Evolutionary conservation across 1,140 invertebrate genomes (phyloP).

Genomic region (Heliconius hewitsoni): DNA sequence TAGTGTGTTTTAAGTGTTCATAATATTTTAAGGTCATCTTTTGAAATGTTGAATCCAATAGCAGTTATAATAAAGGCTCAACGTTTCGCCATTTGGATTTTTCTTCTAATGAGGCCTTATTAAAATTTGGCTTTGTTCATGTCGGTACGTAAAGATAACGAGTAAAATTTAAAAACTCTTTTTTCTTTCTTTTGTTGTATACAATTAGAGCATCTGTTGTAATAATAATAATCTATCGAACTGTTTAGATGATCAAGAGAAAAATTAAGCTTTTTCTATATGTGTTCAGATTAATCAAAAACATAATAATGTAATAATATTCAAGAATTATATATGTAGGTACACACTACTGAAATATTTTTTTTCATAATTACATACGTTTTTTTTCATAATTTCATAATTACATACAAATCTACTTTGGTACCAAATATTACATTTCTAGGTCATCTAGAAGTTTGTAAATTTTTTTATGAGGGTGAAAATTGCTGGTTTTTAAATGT

Average conservation of each 20-base stretch:
- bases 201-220: not conserved
- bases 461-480: too few species aligned
- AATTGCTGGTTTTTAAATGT: too few species aligned
- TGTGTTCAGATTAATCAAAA: too few species aligned
- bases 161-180: not conserved
- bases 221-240: not conserved
- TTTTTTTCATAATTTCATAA: too few species aligned
- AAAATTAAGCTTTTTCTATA: too few species aligned
- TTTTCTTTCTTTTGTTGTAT: slow-evolving; percentile 1
- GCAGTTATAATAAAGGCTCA: not conserved
- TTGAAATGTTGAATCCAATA: not conserved
- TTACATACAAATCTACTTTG: too few species aligned
- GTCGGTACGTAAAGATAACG: not conserved
- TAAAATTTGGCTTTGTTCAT: slow-evolving; percentile 1
- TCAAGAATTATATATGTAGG: too few species aligned
- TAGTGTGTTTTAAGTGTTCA: not conserved
- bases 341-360: too few species aligned
- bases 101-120: slow-evolving; percentile 2
- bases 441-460: too few species aligned
- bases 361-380: too few species aligned
- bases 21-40: slow-evolving; percentile 8
- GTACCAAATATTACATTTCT: too few species aligned
- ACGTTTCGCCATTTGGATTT: not conserved
- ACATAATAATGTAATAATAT: too few species aligned
- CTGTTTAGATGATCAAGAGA: not conserved